Evolutionary conservation across 2,797 vertebrate genomes (phyloP), one percentile per base, ranked within the genome.

Genomic region (Zalophus californianus): DNA sequence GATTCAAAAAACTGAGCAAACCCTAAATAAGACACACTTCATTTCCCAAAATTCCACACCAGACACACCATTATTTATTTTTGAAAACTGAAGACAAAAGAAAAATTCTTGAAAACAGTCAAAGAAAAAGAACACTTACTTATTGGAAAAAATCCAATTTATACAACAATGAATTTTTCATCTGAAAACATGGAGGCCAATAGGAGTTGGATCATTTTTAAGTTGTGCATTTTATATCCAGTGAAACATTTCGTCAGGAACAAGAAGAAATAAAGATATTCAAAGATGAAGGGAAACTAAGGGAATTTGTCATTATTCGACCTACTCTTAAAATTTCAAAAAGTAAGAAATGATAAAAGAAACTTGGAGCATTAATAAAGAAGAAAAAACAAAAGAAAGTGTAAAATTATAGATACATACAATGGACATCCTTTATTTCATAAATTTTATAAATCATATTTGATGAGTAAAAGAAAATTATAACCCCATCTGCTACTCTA

Each of bases 181-280:
- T 48, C 68, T 79, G 75, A 87, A 93, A 83, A 35, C 38, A 15
- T 64, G 32, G 25, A 62, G 21, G 10, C 12, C 6, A 66, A 62
- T 78, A 93, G 13, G 54, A 94, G 78, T n/a, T 27, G 14, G 16
- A 35, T 32, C 20, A 58, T 78, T 84, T 88, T 88, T 73, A 56
- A 54, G 3, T 85, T 27, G 29, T 84, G 41, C 66, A 85, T 88
- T 91, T 73, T 58, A 23, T 79, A 84, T 84, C 15, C 70, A 56
- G 44, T 12, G n/a, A 94, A 96, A 91, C 56, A 52, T 44, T 72
- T 8, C n/a, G 77, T 88, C 21, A 91, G 32, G 27, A 64, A 80
- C 14, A 25, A 91, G n/a, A 18, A 48, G 10, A 79, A 91, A 88
- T 79, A 38, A 91, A 93, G 68, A 50, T n/a, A 93, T 79, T 79